A percentile compares a stretch with the other conserved stretches of the same genome.
phyloP scores from a whole-genome alignment of 2,113 vertebrate genomes.

The Ginglymostoma cirratum region DNA sequence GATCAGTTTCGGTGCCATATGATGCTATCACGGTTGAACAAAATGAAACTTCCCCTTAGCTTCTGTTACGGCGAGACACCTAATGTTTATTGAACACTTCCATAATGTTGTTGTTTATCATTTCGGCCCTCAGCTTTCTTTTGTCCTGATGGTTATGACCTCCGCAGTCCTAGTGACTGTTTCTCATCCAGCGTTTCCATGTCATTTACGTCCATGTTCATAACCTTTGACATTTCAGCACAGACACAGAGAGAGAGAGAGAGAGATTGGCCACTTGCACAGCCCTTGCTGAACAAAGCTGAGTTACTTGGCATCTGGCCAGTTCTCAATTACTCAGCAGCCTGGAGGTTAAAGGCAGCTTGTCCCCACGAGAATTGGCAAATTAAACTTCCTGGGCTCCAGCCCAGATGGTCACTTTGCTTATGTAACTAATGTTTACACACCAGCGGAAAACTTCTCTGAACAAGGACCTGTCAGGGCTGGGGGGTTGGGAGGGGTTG shows the following conservation, averaged over 20 bases:
- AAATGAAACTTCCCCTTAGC: background rate
- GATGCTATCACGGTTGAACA: background rate
- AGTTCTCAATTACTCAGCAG: background rate
- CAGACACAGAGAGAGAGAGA: background rate
- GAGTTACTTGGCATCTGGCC: background rate
- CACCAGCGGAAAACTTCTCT: background rate
- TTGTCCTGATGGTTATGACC: background rate
- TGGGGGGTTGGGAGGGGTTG: background rate
- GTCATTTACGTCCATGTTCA: background rate
- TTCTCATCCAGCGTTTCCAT: background rate
- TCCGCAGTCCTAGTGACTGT: background rate
- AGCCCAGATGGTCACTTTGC: slow-evolving; percentile 6
- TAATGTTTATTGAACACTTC: background rate
- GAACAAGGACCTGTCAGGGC: background rate
- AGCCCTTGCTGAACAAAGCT: background rate
- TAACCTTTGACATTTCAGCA: background rate
- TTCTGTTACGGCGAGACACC: background rate
- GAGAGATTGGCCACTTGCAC: no score
- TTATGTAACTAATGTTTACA: background rate
- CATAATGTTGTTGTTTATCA: background rate
- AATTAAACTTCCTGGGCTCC: background rate
- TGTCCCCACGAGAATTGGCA: background rate
- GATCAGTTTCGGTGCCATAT: no score
- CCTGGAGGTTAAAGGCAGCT: background rate
- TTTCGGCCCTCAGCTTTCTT: background rate